These are phyloP conservation scores for Adoxophyes honmai DNA, from an alignment of 1,140 invertebrate species.

Conservation along the genomic window DNA sequence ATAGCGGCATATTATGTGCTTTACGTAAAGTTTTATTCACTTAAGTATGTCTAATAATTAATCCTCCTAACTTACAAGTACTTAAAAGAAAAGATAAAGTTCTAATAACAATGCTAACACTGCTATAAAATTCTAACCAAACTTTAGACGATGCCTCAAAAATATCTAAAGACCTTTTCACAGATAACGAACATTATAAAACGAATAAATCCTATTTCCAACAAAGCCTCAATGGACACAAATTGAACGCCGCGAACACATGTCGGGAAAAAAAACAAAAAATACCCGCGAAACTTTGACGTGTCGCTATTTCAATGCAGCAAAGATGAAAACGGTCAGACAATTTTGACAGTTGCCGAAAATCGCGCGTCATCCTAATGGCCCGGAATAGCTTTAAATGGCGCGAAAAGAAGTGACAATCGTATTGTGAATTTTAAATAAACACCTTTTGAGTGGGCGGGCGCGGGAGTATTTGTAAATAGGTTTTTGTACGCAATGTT, in stretches of 20 bases:
- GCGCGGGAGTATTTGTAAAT: constrained; percentile 71
- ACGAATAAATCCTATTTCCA: constrained; percentile 16
- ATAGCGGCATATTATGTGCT: too few species aligned
- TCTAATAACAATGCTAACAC: too few species aligned
- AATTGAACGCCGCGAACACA: constrained; percentile 67
- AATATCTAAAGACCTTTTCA: too few species aligned
- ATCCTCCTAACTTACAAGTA: too few species aligned
- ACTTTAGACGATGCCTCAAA: too few species aligned
- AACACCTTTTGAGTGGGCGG: constrained; percentile 75
- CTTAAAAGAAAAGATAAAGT: too few species aligned
- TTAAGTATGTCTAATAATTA: too few species aligned
- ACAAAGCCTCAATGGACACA: constrained; percentile 60
- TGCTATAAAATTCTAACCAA: too few species aligned
- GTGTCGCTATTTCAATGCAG: constrained; percentile 12
- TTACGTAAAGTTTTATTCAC: too few species aligned
- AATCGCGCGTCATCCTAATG: constrained; percentile 46
- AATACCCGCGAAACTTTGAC: constrained; percentile 28
- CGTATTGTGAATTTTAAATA: constrained; percentile 72
- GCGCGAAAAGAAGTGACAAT: constrained; percentile 65
- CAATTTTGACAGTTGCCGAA: constrained; percentile 32
- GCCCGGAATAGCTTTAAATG: constrained; percentile 70
- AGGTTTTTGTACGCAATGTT: constrained; percentile 64
- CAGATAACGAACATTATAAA: constrained; percentile 12
- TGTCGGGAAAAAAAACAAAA: constrained; percentile 41
- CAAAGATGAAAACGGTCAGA: constrained; percentile 19